These are phyloP conservation scores for Nycticryphes semicollaris DNA, from an alignment of 2,113 vertebrate species.

Conservation along the genomic window DNA sequence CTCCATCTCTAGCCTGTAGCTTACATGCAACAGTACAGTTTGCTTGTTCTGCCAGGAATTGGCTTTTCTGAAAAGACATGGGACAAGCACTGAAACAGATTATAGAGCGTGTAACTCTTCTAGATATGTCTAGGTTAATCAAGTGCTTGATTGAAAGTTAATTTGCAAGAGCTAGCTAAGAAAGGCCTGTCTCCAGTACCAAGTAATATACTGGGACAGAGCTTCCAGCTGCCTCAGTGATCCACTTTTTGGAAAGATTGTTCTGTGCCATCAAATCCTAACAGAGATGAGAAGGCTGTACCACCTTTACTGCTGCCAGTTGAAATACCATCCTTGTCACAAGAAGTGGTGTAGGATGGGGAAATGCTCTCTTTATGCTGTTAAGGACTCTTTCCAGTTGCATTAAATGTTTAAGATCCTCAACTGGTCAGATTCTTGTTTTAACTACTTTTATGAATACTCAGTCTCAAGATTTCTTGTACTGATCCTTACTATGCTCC, in stretches of 20 bases:
- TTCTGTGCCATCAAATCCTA: background rate
- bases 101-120: background rate
- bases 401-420: background rate
- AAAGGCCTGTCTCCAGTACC: background rate
- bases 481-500: fast-evolving
- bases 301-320: background rate
- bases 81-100: background rate
- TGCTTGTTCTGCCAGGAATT: background rate
- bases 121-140: background rate
- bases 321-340: fast-evolving
- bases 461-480: background rate
- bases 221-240: background rate
- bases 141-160: background rate
- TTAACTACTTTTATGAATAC: background rate
- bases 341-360: background rate
- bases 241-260: background rate
- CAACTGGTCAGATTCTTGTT: background rate
- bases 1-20: background rate
- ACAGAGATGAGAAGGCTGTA: background rate
- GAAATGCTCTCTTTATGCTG: background rate
- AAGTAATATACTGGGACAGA: background rate
- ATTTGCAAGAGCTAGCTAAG: background rate
- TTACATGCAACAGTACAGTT: background rate
- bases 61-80: background rate
- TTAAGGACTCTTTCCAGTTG: background rate